Percentiles rank a stretch among this genome's conserved stretches.
phyloP scores from a whole-genome alignment of 2,113 vertebrate species.

The Megaceryle maxima region DNA sequence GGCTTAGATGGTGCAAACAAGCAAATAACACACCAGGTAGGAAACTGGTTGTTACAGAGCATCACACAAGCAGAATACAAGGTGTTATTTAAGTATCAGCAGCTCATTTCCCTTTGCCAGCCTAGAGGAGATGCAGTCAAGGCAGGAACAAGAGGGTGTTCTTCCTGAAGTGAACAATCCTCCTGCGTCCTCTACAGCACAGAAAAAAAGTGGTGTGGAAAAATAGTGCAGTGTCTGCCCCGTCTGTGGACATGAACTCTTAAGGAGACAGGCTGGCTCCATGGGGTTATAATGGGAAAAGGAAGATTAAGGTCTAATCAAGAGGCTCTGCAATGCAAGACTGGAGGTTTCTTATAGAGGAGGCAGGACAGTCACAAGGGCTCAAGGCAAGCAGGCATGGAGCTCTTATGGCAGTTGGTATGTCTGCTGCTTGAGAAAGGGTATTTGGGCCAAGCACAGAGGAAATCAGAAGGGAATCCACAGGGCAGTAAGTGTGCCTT shows the following conservation, averaged over 20 bases:
- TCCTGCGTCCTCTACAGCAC: neutral
- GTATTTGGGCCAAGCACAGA: neutral
- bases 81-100: neutral
- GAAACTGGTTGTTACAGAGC: neutral
- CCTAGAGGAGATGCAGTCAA: neutral
- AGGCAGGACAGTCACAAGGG: neutral
- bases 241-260: neutral
- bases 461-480: neutral
- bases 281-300: neutral
- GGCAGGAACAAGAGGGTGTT: neutral
- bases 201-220: neutral
- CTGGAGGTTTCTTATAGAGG: neutral
- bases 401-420: neutral
- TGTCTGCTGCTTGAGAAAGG: neutral
- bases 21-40: neutral
- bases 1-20: neutral
- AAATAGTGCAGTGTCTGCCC: neutral
- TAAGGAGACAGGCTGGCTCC: neutral
- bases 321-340: neutral
- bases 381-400: neutral
- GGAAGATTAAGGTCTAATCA: neutral
- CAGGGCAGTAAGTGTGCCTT: neutral
- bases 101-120: neutral
- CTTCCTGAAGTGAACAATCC: neutral
- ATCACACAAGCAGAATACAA: neutral